These are phyloP conservation scores for Heteromurus nitidus DNA, from an alignment of 2,888 invertebrate genomes.

Conservation along the genomic window DNA sequence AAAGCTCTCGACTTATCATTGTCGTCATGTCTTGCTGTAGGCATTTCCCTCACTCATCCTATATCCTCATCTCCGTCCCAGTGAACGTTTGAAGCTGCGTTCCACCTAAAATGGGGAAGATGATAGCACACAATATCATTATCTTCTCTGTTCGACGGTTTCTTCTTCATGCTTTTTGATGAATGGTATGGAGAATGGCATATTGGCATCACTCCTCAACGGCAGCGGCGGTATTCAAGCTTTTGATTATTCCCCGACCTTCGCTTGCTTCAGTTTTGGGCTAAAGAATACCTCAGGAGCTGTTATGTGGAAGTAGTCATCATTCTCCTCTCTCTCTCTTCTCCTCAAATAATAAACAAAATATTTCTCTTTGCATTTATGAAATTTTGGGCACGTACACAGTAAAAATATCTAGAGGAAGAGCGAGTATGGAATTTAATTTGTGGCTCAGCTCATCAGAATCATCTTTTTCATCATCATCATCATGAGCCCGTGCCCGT, in stretches of 20 bases:
- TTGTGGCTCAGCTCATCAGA: conserved; percentile 41
- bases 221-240: conserved; percentile 35
- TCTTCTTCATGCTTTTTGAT: conserved; percentile 35
- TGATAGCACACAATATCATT: conserved; percentile 29
- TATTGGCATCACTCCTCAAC: too few relatives aligned
- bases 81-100: not conserved
- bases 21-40: conserved; percentile 38
- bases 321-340: too few relatives aligned
- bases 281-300: conserved; percentile 2
- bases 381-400: conserved; percentile 56
- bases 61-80: not conserved
- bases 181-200: conserved; percentile 31
- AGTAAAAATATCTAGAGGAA: conserved; percentile 15
- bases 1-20: conserved; percentile 52
- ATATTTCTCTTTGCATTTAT: conserved; percentile 50
- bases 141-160: conserved; percentile 31
- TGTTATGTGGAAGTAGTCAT: not conserved
- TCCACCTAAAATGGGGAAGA: not conserved
- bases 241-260: conserved; percentile 40
- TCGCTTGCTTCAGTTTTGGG: conserved; percentile 6
- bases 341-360: conserved; percentile 31
- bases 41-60: conserved; percentile 21
- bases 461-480: too few relatives aligned
- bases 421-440: conserved; percentile 57
- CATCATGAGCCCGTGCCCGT: too few relatives aligned